Evolutionary conservation across 2,113 vertebrate genomes (phyloP).

Genomic region (Acanthochromis polyacanthus): DNA sequence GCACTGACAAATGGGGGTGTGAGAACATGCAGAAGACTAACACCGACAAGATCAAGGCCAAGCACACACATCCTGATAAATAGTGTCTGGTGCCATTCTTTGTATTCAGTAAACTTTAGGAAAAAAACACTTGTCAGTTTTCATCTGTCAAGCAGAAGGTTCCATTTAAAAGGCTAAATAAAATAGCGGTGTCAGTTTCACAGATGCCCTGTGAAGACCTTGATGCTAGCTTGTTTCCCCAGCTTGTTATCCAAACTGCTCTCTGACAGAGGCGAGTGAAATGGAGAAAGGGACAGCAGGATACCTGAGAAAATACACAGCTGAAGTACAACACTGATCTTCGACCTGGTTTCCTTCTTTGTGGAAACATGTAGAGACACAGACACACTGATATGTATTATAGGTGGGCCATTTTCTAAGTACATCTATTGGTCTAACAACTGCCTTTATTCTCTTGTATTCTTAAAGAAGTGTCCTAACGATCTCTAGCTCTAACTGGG

Average conservation of each 20-base stretch:
- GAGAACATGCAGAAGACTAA: conserved; percentile 9
- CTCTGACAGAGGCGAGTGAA: conserved; percentile 57
- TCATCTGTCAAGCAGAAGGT: conserved; percentile 20
- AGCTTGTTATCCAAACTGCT: conserved; percentile 71
- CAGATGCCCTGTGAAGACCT: conserved; percentile 44
- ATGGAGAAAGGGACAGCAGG: conserved; percentile 22
- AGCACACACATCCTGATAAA: conserved; percentile 11
- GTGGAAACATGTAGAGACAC: background rate
- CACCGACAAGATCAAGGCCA: conserved; percentile 3
- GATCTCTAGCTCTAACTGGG: background rate
- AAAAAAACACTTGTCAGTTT: conserved; percentile 45
- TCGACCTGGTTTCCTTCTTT: conserved; percentile 14
- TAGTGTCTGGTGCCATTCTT: background rate
- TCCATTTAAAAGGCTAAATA: conserved; percentile 39
- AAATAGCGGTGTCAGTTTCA: conserved; percentile 38
- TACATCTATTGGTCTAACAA: background rate
- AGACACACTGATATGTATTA: background rate
- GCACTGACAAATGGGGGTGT: conserved; percentile 1
- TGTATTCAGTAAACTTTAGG: conserved; percentile 28
- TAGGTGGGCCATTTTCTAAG: background rate
- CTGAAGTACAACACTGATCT: conserved; percentile 48
- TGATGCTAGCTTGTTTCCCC: conserved; percentile 48
- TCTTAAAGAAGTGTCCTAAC: background rate
- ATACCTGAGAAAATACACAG: conserved; percentile 46
- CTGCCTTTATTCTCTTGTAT: background rate